Evolutionary conservation across 2,888 invertebrate species (phyloP).

Genomic region (Nomada flava): DNA sequence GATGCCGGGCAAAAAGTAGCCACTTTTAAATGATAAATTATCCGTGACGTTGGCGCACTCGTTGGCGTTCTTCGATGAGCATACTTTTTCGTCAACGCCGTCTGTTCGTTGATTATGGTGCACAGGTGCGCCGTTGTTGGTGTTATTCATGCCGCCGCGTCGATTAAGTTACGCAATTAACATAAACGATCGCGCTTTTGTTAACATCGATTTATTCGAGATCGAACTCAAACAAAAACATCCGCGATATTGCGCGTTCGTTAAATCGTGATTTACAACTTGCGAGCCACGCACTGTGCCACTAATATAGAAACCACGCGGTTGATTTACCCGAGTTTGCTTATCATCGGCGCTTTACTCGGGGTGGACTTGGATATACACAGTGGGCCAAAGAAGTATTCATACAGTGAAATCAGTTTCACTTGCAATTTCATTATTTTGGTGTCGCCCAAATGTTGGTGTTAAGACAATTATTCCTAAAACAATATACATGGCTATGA

Average conservation of each 20-base stretch:
- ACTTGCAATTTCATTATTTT: too few relatives aligned
- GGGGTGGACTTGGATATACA: too few relatives aligned
- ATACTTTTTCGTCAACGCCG: constrained; percentile 8
- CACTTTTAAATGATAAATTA: constrained; percentile 69
- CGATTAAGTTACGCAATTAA: constrained; percentile 43
- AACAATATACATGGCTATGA: too few relatives aligned
- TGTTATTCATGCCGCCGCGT: constrained; percentile 18
- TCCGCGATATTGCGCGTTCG: constrained; percentile 16
- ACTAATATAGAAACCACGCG: constrained; percentile 1
- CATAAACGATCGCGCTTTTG: constrained; percentile 44
- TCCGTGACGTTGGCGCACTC: constrained; percentile 50
- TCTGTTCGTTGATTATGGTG: constrained; percentile 24
- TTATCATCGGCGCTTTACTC: too few relatives aligned
- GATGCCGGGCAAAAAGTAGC: constrained; percentile 49
- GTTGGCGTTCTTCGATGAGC: constrained; percentile 20
- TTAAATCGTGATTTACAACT: constrained; percentile 36
- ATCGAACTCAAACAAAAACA: constrained; percentile 42
- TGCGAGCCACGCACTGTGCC: constrained; percentile 12
- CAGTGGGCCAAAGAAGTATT: too few relatives aligned
- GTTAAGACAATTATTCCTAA: too few relatives aligned
- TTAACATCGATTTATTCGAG: constrained; percentile 32
- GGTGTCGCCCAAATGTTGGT: too few relatives aligned
- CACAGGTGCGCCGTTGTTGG: constrained; percentile 12
- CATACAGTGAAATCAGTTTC: too few relatives aligned
- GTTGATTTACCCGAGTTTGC: constrained; percentile 32